These are phyloP conservation scores for Macaca fascicularis DNA, from an alignment of 2,113 vertebrate genomes.

Conservation along the genomic window T2T-MFA8v1.1 NC_088395.1:79146001-79146500, in stretches of 20 bases:
- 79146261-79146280: slow-evolving; percentile 46
- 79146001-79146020: not conserved
- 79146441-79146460: slow-evolving; percentile 56
- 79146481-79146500: slow-evolving; percentile 68
- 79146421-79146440: slow-evolving; percentile 65
- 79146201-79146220: not conserved
- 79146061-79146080: slow-evolving; percentile 33
- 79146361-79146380: slow-evolving; percentile 53
- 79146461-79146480: slow-evolving; percentile 69
- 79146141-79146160: not conserved
- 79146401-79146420: slow-evolving; percentile 39
- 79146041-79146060: not conserved
- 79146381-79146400: slow-evolving; percentile 58
- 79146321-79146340: slow-evolving; percentile 42
- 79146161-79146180: not conserved
- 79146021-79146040: not conserved
- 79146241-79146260: not conserved
- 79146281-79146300: slow-evolving; percentile 27
- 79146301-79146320: not conserved
- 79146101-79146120: slow-evolving; percentile 37
- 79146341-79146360: slow-evolving; percentile 53
- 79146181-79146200: not conserved
- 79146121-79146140: not conserved
- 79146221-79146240: slow-evolving; percentile 25
- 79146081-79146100: slow-evolving; percentile 3